Evolutionary conservation across 2,888 invertebrate genomes (phyloP).

Genomic region (Drosophila anomalipes): DNA sequence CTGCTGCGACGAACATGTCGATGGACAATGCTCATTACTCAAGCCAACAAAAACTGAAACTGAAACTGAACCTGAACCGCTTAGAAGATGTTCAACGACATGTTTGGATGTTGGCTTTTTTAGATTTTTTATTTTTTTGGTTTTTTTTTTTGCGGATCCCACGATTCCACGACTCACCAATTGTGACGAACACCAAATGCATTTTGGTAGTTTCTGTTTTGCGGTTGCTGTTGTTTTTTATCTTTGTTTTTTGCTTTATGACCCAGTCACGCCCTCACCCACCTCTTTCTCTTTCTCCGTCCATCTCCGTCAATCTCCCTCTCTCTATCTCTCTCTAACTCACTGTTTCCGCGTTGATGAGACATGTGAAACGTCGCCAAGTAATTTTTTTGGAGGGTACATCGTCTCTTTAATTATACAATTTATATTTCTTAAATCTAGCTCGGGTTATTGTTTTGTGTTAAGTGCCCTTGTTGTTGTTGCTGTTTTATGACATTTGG

Average conservation of each 20-base stretch:
- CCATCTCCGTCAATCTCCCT: background rate
- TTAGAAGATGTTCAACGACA: constrained; percentile 49
- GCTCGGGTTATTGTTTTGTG: constrained; percentile 29
- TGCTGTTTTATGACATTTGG: constrained; percentile 60
- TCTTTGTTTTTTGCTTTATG: constrained; percentile 51
- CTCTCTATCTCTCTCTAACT: background rate
- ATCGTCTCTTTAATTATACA: constrained; percentile 66
- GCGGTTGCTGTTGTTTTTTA: constrained; percentile 27
- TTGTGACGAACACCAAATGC: constrained; percentile 37
- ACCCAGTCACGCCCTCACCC: constrained; percentile 53
- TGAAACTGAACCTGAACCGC: constrained; percentile 45
- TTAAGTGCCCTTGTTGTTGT: constrained; percentile 46
- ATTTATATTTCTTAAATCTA: constrained; percentile 57
- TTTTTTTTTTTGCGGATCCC: constrained; percentile 52
- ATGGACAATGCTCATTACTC: constrained; percentile 70
- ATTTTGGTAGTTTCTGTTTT: constrained; percentile 40
- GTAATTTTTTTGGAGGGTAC: constrained; percentile 21
- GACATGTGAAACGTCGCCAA: constrained; percentile 13
- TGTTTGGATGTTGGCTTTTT: background rate
- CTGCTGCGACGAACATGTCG: constrained; percentile 46
- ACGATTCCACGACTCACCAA: constrained; percentile 67
- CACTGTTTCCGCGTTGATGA: constrained; percentile 6
- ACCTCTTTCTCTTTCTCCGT: background rate
- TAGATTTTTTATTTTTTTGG: constrained; percentile 12
- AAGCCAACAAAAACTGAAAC: constrained; percentile 36